Conservation (phyloP, 2,113 vertebrate genomes). For the Pao palembangensis region DNA sequence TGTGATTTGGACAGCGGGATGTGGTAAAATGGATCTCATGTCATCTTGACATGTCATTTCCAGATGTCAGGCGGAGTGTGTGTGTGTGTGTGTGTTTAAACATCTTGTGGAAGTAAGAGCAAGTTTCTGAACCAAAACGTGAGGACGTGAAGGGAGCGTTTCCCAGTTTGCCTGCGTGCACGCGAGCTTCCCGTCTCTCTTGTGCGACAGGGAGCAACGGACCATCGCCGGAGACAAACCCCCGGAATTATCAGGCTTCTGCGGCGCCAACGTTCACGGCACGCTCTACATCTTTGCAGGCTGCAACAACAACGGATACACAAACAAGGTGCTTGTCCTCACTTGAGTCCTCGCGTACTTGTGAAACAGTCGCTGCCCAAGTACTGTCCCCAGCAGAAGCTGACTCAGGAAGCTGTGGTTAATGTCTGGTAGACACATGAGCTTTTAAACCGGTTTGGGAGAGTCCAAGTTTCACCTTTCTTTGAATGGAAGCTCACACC, state of each 20-base stretch:
- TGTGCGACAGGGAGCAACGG: constrained; percentile 77
- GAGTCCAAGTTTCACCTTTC: no score
- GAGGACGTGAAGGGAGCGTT: no score
- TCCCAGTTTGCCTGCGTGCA: no score
- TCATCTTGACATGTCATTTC: constrained; percentile 4
- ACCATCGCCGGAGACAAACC: constrained; percentile 84
- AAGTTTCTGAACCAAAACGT: no score
- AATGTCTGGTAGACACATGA: no score
- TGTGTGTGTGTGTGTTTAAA: no score
- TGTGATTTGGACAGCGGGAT: constrained; percentile 85
- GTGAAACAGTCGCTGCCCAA: background rate
- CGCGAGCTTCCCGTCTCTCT: no score
- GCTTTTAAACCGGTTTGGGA: no score
- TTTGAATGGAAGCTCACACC: no score
- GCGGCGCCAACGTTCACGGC: constrained; percentile 79
- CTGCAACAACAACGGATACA: constrained; percentile 83
- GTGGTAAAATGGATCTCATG: constrained; percentile 77
- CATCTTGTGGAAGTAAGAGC: no score
- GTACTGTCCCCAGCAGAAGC: background rate
- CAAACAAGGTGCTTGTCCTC: constrained; percentile 78
- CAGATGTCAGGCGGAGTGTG: background rate
- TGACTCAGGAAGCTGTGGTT: no score
- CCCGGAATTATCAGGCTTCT: constrained; percentile 82
- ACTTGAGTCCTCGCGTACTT: no score
- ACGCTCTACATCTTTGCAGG: constrained; percentile 90